Evolutionary conservation across 1,140 invertebrate genomes (phyloP).

Genomic region (Ectropis grisescens): DNA sequence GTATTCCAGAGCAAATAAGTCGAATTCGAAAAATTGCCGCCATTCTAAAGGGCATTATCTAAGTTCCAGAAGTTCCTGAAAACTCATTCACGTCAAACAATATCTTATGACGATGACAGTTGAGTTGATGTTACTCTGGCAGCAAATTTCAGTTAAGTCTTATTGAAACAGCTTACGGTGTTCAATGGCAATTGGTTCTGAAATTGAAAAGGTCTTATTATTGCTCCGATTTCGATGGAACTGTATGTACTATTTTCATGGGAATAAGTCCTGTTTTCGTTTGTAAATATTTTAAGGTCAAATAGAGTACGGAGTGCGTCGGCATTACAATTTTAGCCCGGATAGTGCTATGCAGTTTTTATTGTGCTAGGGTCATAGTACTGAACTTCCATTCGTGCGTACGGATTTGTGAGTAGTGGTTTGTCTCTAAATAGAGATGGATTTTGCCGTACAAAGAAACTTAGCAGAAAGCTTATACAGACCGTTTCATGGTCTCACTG

Average conservation of each 20-base stretch:
- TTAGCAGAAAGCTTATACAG: no score
- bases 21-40: slow-evolving; percentile 29
- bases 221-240: no score
- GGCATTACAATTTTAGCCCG: slow-evolving; percentile 62
- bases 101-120: slow-evolving; percentile 2
- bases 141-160: slow-evolving; percentile 14
- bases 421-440: no score
- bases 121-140: background rate
- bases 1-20: slow-evolving; percentile 30
- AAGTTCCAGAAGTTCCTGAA: slow-evolving; percentile 15
- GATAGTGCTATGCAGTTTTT: slow-evolving; percentile 62
- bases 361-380: slow-evolving; percentile 60
- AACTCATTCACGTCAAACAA: slow-evolving; percentile 2
- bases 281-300: slow-evolving; percentile 24
- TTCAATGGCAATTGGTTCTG: slow-evolving; percentile 39
- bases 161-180: slow-evolving; percentile 16
- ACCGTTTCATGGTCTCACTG: no score
- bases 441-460: no score
- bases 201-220: background rate
- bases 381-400: no score
- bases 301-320: slow-evolving; percentile 38
- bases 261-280: slow-evolving; percentile 21
- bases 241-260: no score
- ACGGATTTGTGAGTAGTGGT: no score
- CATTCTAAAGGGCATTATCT: slow-evolving; percentile 44